Percentiles rank a stretch among this genome's conserved stretches.
Conservation (phyloP, 1,140 invertebrate species). For the Chlorops oryzae region DNA sequence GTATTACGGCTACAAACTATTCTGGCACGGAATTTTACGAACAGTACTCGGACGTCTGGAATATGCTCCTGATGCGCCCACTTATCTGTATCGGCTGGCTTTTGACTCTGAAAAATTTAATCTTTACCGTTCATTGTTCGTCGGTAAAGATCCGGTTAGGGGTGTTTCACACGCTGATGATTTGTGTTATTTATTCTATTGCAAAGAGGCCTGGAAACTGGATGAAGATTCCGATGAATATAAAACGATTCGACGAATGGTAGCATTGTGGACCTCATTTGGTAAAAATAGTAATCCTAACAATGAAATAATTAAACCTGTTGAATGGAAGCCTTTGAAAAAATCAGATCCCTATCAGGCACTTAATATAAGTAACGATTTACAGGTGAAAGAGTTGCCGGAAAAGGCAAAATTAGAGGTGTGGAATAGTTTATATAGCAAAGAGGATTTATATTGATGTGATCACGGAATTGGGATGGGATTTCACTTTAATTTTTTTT, state of each 20-base stretch:
- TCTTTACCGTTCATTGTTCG: slow-evolving; percentile 37
- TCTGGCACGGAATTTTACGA: slow-evolving; percentile 46
- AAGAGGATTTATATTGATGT: too few relatives aligned
- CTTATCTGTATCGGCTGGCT: slow-evolving; percentile 49
- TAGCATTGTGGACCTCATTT: slow-evolving; percentile 47
- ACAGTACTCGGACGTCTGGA: slow-evolving; percentile 35
- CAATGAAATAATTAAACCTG: slow-evolving; percentile 19
- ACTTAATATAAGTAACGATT: too few relatives aligned
- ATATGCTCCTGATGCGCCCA: slow-evolving; percentile 37
- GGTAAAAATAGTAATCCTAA: slow-evolving; percentile 44
- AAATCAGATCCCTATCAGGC: slow-evolving; percentile 14
- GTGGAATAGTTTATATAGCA: too few relatives aligned
- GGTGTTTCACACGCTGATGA: slow-evolving; percentile 58
- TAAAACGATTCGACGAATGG: slow-evolving; percentile 39
- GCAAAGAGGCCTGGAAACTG: slow-evolving; percentile 42
- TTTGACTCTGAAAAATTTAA: slow-evolving; percentile 42
- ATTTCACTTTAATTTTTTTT: too few relatives aligned
- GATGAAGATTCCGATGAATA: slow-evolving; percentile 34
- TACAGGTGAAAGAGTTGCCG: too few relatives aligned
- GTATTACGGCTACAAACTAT: slow-evolving; percentile 43
- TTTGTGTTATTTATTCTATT: slow-evolving; percentile 57
- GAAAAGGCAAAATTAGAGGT: too few relatives aligned
- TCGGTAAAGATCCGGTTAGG: slow-evolving; percentile 26
- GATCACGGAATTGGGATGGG: too few relatives aligned
- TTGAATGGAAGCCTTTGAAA: slow-evolving; percentile 34